Percentiles rank a stretch among this genome's conserved stretches.
These are phyloP conservation scores for Gonioctena quinquepunctata DNA, from an alignment of 1,140 invertebrate species.

Conservation along the genomic window DNA sequence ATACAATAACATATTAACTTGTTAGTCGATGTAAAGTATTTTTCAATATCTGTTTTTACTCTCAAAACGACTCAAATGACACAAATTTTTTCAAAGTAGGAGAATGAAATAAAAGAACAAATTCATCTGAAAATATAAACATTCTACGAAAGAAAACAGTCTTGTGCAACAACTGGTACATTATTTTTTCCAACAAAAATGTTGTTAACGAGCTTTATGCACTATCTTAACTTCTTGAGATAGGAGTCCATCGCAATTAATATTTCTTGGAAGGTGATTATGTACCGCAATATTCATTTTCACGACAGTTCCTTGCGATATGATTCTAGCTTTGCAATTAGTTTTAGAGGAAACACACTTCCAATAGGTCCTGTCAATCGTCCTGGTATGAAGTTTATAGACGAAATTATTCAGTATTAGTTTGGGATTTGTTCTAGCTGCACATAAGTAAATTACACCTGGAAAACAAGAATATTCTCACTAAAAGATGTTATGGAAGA, in stretches of 20 bases:
- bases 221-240: conserved; percentile 15
- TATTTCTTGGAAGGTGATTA: conserved; percentile 30
- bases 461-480: conserved; percentile 3
- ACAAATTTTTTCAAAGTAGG: no score
- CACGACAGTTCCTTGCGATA: conserved; percentile 22
- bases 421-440: conserved; percentile 36
- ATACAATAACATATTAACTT: no score
- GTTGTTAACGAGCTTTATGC: no score
- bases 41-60: no score
- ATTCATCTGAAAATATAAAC: no score
- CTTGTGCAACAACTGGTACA: no score
- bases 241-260: conserved; percentile 19
- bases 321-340: conserved; percentile 36
- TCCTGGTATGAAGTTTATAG: conserved; percentile 22
- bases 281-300: conserved; percentile 31
- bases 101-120: no score
- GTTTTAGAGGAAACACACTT: conserved; percentile 33
- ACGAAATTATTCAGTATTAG: conserved; percentile 35
- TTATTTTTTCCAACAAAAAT: no score
- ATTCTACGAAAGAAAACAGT: no score
- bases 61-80: no score
- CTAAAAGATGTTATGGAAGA: no score
- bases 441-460: conserved; percentile 37
- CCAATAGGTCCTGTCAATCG: conserved; percentile 36
- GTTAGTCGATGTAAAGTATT: no score